Conservation (phyloP, 1,140 invertebrate species). For the Diorhabda sublineata region DNA sequence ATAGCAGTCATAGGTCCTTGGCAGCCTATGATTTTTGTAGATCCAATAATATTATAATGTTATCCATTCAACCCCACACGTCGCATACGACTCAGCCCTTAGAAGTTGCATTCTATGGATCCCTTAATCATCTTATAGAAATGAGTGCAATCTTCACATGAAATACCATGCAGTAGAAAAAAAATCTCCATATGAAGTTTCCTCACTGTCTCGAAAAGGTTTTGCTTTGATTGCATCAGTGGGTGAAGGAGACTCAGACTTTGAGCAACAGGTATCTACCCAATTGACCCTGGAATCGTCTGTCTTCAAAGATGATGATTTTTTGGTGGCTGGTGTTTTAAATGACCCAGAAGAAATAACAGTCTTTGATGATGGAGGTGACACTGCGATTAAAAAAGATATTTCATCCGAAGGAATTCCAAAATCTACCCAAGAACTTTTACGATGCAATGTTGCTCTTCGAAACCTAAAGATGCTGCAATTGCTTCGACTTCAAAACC, state of each 20-base stretch:
- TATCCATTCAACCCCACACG: conserved; percentile 22
- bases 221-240: conserved; percentile 37
- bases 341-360: background rate
- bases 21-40: conserved; percentile 1
- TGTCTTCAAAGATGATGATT: too few species aligned
- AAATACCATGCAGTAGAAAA: conserved; percentile 19
- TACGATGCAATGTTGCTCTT: conserved; percentile 8
- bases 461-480: conserved; percentile 7
- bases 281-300: conserved; percentile 4
- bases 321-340: background rate
- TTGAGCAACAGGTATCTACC: conserved; percentile 22
- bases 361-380: conserved; percentile 24
- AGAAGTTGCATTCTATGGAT: conserved; percentile 34
- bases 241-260: background rate
- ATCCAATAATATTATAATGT: conserved; percentile 27
- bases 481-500: background rate
- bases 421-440: too few species aligned
- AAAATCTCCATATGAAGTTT: conserved; percentile 29
- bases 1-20: too few species aligned
- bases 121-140: conserved; percentile 26
- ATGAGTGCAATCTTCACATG: conserved; percentile 24
- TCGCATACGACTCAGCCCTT: conserved; percentile 45
- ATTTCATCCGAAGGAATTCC: too few species aligned
- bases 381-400: background rate
- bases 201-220: conserved; percentile 35